phyloP scores from a whole-genome alignment of 1,140 invertebrate genomes.

The Bombus pyrosoma region DNA sequence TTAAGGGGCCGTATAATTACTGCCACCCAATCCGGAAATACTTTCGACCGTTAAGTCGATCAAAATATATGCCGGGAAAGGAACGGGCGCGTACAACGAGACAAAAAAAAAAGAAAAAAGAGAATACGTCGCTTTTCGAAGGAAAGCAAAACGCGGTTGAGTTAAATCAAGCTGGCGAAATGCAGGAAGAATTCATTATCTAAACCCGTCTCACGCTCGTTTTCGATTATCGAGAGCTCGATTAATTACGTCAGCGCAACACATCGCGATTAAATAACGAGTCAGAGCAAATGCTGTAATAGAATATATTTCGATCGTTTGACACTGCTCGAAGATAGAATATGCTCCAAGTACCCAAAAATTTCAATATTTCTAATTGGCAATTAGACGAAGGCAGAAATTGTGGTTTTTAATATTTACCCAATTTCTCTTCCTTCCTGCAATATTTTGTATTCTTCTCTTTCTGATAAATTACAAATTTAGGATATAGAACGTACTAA shows the following conservation, averaged over 20 bases:
- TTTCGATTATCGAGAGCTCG: conserved; percentile 2
- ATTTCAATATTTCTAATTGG: neutral
- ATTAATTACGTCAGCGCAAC: conserved; percentile 13
- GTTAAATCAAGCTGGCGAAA: neutral
- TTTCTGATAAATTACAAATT: neutral
- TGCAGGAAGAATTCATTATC: neutral
- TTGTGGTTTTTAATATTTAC: neutral
- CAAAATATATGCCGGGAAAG: conserved; percentile 24
- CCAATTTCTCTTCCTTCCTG: neutral
- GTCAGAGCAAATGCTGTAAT: neutral
- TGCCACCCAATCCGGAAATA: too few species aligned
- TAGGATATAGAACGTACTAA: neutral
- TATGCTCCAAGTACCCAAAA: too few species aligned
- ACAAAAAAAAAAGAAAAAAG: neutral
- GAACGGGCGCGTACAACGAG: too few species aligned
- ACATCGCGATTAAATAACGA: neutral
- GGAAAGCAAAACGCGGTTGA: conserved; percentile 3
- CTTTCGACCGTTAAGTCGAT: neutral
- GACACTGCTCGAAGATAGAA: too few species aligned
- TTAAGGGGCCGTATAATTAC: neutral
- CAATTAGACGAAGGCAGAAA: too few species aligned
- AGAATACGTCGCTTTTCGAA: neutral
- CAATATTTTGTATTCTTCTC: too few species aligned
- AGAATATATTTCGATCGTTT: neutral
- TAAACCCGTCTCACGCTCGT: neutral